Evolutionary conservation across 2,888 invertebrate genomes (phyloP), one percentile per base, ranked within the genome.

Genomic region (Cerastis leucographa): DNA sequence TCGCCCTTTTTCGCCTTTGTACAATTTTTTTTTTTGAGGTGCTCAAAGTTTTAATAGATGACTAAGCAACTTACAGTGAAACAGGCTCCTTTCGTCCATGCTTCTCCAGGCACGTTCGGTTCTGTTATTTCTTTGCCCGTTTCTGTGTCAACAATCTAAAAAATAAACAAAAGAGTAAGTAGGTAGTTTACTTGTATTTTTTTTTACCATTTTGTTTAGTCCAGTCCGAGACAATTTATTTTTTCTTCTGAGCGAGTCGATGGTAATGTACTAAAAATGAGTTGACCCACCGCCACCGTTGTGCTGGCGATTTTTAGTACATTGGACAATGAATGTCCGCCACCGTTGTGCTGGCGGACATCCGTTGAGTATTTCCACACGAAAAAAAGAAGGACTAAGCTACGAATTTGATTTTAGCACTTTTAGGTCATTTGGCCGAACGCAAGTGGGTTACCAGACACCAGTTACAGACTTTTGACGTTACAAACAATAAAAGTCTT

Each of bases 71-170:
- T 88, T 85, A 95, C 95, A 70, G 91, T 42, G 80, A 95, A 94
- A n/a, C 84, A 17, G 1, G 85, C 79, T 12, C 93, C 92, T 80
- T 92, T 93, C 1, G 84, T 88, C 91, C 91, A 94, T 6, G 95
- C 1, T 64, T 96, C 95, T 19, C 96, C 96, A 0, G 91, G 80
- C 0, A 91, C 89, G 49, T 93, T 89, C 0, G 96, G 92, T 78
- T 94, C 92, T 4, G 90, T 94, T 70, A 96, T 91, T 85, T 93
- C 94, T n/a, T 86, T 85, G 0, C 90, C 92, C 0, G 93, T 94
- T 4, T 93, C 93, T 7, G 91, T 91, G 78, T 96, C 92, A 0
- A 95, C 91, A 19, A 96, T 76, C 96, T 96, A 90, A n/a, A 91
- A 93, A 68, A 64, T 0, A 1, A 40, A 42, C 1, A 61, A 22